Base-by-base conservation (phyloP, 1,140 invertebrate species). In the Anastrepha ludens region DNA sequence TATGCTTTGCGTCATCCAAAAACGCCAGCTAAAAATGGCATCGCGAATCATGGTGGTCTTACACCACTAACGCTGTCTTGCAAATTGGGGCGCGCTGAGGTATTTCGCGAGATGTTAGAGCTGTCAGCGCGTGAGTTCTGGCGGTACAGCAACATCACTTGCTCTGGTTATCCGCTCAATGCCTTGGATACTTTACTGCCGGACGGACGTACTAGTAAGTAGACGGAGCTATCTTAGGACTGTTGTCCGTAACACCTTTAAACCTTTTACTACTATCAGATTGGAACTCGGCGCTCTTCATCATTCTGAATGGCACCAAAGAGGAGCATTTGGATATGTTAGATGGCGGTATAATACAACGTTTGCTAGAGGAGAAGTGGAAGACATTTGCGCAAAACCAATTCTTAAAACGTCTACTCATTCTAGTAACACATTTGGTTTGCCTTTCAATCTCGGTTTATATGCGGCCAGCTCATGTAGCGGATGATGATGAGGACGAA, bases 141-240 rank as follows among this genome's bases (percentile, higher is more conserved):
- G 99, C 94, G 98, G 64, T 99, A 99, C 94, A 99, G 98, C 90
- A 99, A 99, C 92, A 99, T 99, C 90, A 99, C 98, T n/a, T 99
- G 99, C 94, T 99, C 98, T 15, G 98, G 97, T 0, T 99, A 99
- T 94, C 98, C 98, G 0, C 94, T 99, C 2, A 98, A 98, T 93
- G 98, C 98, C 20, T 94, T 99, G 90, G 99, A 99, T 93, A 99
- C 98, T 0, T 95, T 99, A 87, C 94, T 98, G 85, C 97, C 98
- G 9, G 97, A 98, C 93, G 99, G 99, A 88, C 95, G 97, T 91
- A 99, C 98, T 89, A 99, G 98, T 99, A 95, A 95, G 96, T 95
- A 8, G 17, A 62, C 15, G 0, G 15, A 8, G n/a, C 60, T 62
- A 62, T 62, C 9, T 62, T 62, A n/a, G 29, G 62, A 3, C 60